These are phyloP conservation scores for Thymallus thymallus DNA, from an alignment of 2,113 vertebrate genomes.

Conservation along the genomic window DNA sequence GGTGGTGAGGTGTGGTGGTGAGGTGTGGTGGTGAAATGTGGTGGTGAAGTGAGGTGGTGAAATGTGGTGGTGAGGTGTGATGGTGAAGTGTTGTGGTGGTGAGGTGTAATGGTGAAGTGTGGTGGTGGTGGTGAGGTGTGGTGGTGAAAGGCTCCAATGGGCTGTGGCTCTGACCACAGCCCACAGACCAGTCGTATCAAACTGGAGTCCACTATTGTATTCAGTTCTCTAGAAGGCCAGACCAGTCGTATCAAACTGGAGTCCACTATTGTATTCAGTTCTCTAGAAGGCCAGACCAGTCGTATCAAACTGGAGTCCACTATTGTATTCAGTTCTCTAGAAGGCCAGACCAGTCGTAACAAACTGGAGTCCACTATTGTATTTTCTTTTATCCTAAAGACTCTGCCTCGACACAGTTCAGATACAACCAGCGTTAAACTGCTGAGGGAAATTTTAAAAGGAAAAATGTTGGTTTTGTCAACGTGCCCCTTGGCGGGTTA, in stretches of 20 bases:
- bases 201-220: too few relatives aligned
- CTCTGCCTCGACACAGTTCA: conserved; percentile 51
- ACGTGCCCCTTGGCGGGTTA: conserved; percentile 53
- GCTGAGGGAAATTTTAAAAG: conserved; percentile 28
- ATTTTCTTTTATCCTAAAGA: conserved; percentile 37
- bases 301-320: too few relatives aligned
- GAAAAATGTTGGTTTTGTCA: conserved; percentile 60
- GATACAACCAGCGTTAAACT: conserved; percentile 29
- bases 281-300: too few relatives aligned
- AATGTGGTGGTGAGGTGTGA: too few relatives aligned
- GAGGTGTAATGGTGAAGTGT: too few relatives aligned
- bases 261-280: conserved; percentile 25
- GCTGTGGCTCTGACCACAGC: conserved; percentile 16
- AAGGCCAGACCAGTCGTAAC: not conserved
- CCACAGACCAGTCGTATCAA: conserved; percentile 12
- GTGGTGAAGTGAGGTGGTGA: too few relatives aligned
- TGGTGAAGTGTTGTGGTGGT: too few relatives aligned
- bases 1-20: too few relatives aligned
- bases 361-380: conserved; percentile 15
- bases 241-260: not conserved
- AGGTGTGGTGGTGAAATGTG: too few relatives aligned
- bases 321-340: too few relatives aligned
- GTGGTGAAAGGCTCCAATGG: conserved; percentile 53
- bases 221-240: not conserved
- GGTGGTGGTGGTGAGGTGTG: conserved; percentile 38